A percentile compares a stretch with the other conserved stretches of the same genome.
Evolutionary conservation across 2,888 invertebrate species (phyloP).

Genomic region (Morpho achilles): DNA sequence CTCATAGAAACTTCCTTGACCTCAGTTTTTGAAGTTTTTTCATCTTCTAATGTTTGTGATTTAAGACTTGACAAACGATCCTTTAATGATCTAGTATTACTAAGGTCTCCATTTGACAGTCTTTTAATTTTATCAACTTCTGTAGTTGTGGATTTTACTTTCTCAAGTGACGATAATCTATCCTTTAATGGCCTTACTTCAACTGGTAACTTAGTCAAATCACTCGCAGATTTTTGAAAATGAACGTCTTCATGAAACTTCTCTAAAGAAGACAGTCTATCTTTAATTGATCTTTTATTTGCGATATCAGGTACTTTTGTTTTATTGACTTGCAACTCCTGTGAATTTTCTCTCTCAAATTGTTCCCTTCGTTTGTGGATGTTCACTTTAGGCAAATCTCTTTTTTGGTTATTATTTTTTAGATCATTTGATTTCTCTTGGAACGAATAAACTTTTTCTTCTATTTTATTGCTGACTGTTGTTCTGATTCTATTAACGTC

Average conservation of each 20-base stretch:
- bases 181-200: conserved; percentile 83
- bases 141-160: conserved; percentile 63
- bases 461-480: conserved; percentile 78
- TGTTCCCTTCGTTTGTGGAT: conserved; percentile 90
- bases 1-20: conserved; percentile 74
- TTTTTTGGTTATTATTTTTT: conserved; percentile 70
- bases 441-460: conserved; percentile 81
- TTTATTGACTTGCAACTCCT: conserved; percentile 70
- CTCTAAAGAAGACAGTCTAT: conserved; percentile 84
- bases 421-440: conserved; percentile 67
- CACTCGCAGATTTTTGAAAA: conserved; percentile 65
- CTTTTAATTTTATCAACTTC: conserved; percentile 70
- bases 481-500: conserved; percentile 71
- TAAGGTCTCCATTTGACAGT: conserved; percentile 67
- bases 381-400: conserved; percentile 87
- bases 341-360: conserved; percentile 85
- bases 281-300: conserved; percentile 84
- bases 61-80: conserved; percentile 70
- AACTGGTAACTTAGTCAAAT: conserved; percentile 72
- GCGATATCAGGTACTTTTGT: conserved; percentile 81
- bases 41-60: conserved; percentile 68
- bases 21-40: conserved; percentile 59
- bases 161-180: conserved; percentile 81
- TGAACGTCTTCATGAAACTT: conserved; percentile 80
- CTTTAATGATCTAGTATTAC: conserved; percentile 63